phyloP scores from a whole-genome alignment of 2,888 invertebrate genomes.

The Netelia melanura region DNA sequence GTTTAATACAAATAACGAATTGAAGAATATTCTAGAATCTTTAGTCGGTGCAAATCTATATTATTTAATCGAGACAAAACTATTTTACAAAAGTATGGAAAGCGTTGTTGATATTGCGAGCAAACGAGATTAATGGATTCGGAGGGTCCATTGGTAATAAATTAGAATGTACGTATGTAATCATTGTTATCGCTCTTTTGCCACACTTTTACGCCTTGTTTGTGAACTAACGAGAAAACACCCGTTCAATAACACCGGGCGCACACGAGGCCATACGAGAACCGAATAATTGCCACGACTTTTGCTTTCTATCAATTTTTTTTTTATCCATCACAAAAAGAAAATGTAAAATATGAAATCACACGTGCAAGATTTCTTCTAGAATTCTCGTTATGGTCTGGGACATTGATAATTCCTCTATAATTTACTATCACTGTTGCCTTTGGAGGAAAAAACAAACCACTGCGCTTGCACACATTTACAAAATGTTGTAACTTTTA shows the following conservation, averaged over 20 bases:
- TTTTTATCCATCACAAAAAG: neutral
- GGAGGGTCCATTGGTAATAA: constrained; percentile 36
- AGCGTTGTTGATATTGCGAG: neutral
- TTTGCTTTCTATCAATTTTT: neutral
- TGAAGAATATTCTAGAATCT: no score
- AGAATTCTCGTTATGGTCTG: neutral
- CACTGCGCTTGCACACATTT: no score
- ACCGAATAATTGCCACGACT: neutral
- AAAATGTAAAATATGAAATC: neutral
- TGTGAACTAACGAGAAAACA: constrained; percentile 30
- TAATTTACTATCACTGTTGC: neutral
- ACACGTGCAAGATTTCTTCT: no score
- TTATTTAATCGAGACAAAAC: neutral
- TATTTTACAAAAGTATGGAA: no score
- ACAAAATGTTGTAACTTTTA: neutral
- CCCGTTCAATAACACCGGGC: constrained; percentile 13
- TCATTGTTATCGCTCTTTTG: constrained; percentile 52
- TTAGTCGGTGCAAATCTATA: neutral
- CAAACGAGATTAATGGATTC: constrained; percentile 35
- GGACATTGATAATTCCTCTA: neutral
- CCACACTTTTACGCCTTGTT: constrained; percentile 61
- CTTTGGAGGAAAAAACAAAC: neutral
- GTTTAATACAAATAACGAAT: no score
- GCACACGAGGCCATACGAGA: constrained; percentile 8
- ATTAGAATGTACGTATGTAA: constrained; percentile 49